These are phyloP conservation scores for Drosophila borborema DNA, from an alignment of 2,888 invertebrate species.

Conservation along the genomic window DNA sequence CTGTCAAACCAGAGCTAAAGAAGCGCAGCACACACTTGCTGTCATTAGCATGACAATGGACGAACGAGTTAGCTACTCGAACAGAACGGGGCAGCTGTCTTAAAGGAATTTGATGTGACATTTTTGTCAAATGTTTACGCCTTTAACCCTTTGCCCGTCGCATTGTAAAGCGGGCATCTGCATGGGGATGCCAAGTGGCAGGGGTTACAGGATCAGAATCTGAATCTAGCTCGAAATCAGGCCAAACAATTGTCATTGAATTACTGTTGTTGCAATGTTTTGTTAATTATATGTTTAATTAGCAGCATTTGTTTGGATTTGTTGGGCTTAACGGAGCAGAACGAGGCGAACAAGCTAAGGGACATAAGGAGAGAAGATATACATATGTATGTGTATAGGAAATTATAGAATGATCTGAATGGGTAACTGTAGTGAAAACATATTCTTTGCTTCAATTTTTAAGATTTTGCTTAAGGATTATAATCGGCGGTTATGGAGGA, in stretches of 20 bases:
- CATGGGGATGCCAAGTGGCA: slow-evolving; percentile 33
- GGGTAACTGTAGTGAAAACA: neutral
- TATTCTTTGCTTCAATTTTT: neutral
- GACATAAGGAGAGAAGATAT: neutral
- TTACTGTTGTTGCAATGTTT: slow-evolving; percentile 51
- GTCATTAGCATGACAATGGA: slow-evolving; percentile 56
- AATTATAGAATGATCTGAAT: neutral
- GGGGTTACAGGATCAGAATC: slow-evolving; percentile 32
- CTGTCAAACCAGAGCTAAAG: slow-evolving; percentile 72
- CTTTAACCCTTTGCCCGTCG: slow-evolving; percentile 70
- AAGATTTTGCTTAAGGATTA: neutral
- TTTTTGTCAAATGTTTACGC: slow-evolving; percentile 82
- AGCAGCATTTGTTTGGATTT: slow-evolving; percentile 69
- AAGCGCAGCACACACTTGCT: slow-evolving; percentile 61
- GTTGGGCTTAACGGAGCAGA: slow-evolving; percentile 25
- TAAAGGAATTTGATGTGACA: slow-evolving; percentile 70
- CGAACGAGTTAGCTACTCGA: neutral
- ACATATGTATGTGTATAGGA: neutral
- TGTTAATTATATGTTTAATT: slow-evolving; percentile 72
- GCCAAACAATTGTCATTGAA: slow-evolving; percentile 49
- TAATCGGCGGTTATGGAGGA: neutral
- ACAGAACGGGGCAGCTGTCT: slow-evolving; percentile 54
- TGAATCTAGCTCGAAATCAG: slow-evolving; percentile 2
- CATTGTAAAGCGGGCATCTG: slow-evolving; percentile 52
- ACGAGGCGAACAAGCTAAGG: neutral